Evolutionary conservation across 2,888 invertebrate genomes (phyloP), one percentile per base, ranked within the genome.

Genomic region (Ectemnius cavifrons): DNA sequence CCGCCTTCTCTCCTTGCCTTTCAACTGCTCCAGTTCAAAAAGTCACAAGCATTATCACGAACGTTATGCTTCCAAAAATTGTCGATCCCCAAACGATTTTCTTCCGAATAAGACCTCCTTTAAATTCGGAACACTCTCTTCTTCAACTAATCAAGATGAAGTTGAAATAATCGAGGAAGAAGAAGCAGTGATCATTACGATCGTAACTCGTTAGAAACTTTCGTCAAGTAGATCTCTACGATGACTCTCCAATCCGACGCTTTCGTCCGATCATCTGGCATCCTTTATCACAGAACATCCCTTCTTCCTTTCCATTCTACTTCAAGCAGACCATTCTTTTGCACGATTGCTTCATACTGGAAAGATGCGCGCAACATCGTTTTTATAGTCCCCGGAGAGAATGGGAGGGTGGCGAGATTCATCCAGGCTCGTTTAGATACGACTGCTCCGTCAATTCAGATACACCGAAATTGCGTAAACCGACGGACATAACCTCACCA

Each of bases 341-440:
- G 56, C 69, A 57, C 69, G 71, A 20, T 37, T 62, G 58, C 67
- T 16, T 4, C 75, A 71, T 64, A 65, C 71, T 67, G 61, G 59
- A 65, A 75, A 63, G 75, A 66, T 56, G 64, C 28, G 67, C 73
- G 80, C 80, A 75, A 80, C 73, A 75, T 73, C 80, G 73, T 78
- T 80, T 80, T 80, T 80, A 80, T 80, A 78, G 78, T 78, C 77
- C 72, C 68, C 46, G 74, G 68, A 70, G 76, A 49, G 78, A 52
- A 67, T 71, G 71, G 78, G 73, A 74, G 79, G 78, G 75, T 71
- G 23, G 82, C 73, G n/a, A 76, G 78, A 79, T 82, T 84, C 84
- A 83, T 85, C 76, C 81, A 77, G 80, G 73, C 81, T 86, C 87
- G 84, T 87, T 87, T 85, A 86, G 85, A 87, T 86, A 86, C 78